These are phyloP conservation scores for Ibycter americanus DNA, from an alignment of 2,797 vertebrate genomes.

Conservation along the genomic window DNA sequence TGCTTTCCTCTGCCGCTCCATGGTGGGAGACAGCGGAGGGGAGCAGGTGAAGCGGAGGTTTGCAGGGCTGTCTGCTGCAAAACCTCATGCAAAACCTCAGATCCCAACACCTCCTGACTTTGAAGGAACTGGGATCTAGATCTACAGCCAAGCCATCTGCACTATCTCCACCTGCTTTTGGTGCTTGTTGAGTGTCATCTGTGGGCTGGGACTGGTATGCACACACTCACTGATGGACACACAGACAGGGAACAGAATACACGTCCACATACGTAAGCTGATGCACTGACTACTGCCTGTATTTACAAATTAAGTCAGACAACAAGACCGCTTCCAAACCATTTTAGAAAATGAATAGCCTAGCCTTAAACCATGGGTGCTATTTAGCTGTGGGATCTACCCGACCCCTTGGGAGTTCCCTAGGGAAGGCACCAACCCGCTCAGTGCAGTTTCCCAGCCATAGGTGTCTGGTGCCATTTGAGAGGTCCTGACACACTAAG, in stretches of 20 bases:
- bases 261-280: background rate
- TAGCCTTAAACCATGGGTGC: background rate
- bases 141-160: background rate
- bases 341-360: background rate
- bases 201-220: background rate
- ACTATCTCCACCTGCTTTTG: background rate
- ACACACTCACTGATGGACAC: background rate
- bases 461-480: background rate
- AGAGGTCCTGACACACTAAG: background rate
- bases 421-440: background rate
- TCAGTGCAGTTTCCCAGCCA: background rate
- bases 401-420: background rate
- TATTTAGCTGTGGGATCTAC: background rate
- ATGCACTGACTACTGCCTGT: background rate
- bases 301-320: background rate
- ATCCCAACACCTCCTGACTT: background rate
- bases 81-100: background rate
- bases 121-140: background rate
- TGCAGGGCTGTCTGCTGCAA: background rate
- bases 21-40: background rate
- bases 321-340: background rate
- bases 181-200: background rate
- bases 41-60: background rate
- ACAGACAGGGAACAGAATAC: background rate
- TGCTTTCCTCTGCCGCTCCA: background rate